These are phyloP conservation scores for Tetranychus cinnabarinus DNA, from an alignment of 1,140 invertebrate species.

Conservation along the genomic window DNA sequence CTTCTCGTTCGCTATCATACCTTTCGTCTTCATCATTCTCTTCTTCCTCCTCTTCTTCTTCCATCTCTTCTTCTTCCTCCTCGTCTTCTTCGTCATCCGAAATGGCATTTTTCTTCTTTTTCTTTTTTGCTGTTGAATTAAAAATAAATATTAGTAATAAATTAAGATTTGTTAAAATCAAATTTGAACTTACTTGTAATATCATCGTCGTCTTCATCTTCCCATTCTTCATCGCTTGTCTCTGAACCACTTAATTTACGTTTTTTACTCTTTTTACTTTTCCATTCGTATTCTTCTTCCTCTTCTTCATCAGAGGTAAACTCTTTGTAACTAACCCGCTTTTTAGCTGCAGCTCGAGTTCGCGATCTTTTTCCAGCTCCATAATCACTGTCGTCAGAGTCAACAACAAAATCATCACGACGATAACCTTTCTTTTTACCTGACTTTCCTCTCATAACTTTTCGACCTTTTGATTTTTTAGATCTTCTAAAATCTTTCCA, in stretches of 20 bases:
- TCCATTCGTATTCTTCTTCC: conserved; percentile 15
- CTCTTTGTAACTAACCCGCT: conserved; percentile 16
- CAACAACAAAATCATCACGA: neutral
- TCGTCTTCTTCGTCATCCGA: neutral
- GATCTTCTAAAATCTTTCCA: neutral
- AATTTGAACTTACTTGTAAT: neutral
- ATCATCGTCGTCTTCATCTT: conserved; percentile 22
- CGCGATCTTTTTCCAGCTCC: neutral
- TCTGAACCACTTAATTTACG: conserved; percentile 15
- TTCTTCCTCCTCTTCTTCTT: neutral
- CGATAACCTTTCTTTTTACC: conserved; percentile 1
- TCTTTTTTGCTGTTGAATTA: no score
- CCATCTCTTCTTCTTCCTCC: conserved; percentile 17
- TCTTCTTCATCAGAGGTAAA: conserved; percentile 24
- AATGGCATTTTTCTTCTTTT: no score
- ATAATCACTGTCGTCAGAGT: conserved; percentile 2
- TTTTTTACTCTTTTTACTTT: conserved; percentile 23
- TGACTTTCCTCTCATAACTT: neutral
- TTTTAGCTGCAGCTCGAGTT: conserved; percentile 9
- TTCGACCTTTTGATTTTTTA: neutral
- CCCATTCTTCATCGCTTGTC: conserved; percentile 26
- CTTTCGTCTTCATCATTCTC: conserved; percentile 31
- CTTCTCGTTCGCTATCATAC: conserved; percentile 25
- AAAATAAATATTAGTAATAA: no score
- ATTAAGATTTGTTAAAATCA: no score